Evolutionary conservation across 2,113 vertebrate genomes (phyloP), one percentile per base, ranked within the genome.

Genomic region (Suncus etruscus): DNA sequence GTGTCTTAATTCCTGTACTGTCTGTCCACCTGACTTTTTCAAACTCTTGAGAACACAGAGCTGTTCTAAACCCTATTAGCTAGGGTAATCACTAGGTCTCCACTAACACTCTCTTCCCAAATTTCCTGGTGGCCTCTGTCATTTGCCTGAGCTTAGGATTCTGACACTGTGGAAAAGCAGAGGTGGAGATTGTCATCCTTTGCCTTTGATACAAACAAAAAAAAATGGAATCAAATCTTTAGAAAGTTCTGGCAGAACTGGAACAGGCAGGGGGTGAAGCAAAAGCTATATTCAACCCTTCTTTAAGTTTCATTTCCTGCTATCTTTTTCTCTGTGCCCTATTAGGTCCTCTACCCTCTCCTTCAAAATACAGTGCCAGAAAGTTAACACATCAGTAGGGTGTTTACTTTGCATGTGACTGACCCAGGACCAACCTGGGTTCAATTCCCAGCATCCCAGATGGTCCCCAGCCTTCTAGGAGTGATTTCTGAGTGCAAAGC

Each of bases 341-440:
- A 47, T 89, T 92, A 94, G 27, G 22, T 22, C 87, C 63, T 73
- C 2, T 0, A 0, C 45, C 82, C 96, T 87, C 93, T 54, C 18
- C 54, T 16, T 16, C 96, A 51, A 96, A 96, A 81, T 96, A 92
- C 93, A 87, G 91, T 39, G 39, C 39, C 39, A 39, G 39, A 39
- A 39, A 5, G 39, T 39, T 39, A 39, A 39, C 39, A 39, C 5
- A 39, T 39, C 39, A 39, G 39, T 5, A 39, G 39, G 39, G 39
- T 39, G 39, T 39, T 39, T 39, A 5, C 39, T 5, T 5, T 39
- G 39, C 39, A 39, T 39, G 5, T 39, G 39, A 39, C 39, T 39
- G 39, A 39, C 39, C 39, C 39, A 39, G 39, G 39, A 39, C 39
- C 39, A 39, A 39, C 39, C 39, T 39, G 39, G 39, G 39, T 39